Conservation (phyloP, 2,797 vertebrate species). For the Siniperca undulata region DNA sequence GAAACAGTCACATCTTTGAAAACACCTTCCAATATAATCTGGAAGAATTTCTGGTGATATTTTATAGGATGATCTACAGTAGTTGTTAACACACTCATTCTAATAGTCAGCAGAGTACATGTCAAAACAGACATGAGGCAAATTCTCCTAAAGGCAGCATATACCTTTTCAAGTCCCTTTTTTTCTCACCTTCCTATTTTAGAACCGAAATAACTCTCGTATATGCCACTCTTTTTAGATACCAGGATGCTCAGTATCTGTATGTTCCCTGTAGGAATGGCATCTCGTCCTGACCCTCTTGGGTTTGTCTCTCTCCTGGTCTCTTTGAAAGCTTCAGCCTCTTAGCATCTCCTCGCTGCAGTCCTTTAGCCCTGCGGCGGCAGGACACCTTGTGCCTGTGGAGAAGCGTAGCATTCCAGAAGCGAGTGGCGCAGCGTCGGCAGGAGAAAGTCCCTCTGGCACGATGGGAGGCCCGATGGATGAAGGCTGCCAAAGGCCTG, state of each 20-base stretch:
- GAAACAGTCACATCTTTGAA: conserved; percentile 85
- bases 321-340: conserved; percentile 82
- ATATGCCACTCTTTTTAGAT: conserved; percentile 57
- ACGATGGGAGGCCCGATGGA: conserved; percentile 86
- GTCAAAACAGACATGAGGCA: conserved; percentile 79
- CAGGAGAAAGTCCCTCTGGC: conserved; percentile 87
- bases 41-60: conserved; percentile 81
- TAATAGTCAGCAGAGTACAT: conserved; percentile 81
- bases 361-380: conserved; percentile 81
- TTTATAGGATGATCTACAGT: conserved; percentile 84
- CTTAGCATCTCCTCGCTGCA: conserved; percentile 76
- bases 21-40: conserved; percentile 82
- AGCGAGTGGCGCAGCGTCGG: conserved; percentile 84
- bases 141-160: conserved; percentile 68
- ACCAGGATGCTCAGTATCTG: conserved; percentile 81
- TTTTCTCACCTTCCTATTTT: conserved; percentile 66
- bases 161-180: conserved; percentile 74
- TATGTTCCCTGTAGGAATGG: conserved; percentile 82
- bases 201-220: conserved; percentile 67
- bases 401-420: conserved; percentile 88
- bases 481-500: conserved; percentile 84
- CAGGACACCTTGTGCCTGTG: conserved; percentile 87
- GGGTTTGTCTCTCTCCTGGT: conserved; percentile 75
- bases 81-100: conserved; percentile 84
- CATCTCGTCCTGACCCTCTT: conserved; percentile 78